Base-by-base conservation (phyloP, 2,113 vertebrate species). In the Cercopithecus mona region DNA sequence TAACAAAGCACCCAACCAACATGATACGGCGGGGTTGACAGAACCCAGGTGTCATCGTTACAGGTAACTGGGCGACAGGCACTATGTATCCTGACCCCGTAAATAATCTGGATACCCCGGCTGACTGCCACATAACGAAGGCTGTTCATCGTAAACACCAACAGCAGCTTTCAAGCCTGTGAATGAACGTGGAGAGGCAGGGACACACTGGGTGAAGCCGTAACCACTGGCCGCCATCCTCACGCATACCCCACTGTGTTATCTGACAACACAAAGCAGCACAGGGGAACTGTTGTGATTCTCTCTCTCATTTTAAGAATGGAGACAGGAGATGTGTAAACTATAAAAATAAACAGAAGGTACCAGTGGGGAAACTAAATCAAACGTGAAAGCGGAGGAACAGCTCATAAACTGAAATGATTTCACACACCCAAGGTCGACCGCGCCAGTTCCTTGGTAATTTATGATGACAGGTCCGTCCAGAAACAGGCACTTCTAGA, bases 321-420 rank as follows among this genome's bases (percentile, higher is more conserved):
- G 35, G 18, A 93, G 95, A 95, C 22, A 45, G 64, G 20, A 96
- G 81, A 89, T 96, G 96, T 43, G 68, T 96, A 88, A 97, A 87
- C 48, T 45, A 4, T 70, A 83, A 95, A 96, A 96, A 92, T 70
- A 93, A 94, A 94, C 12, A 83, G 61, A 64, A 81, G 66, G 30
- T 64, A 57, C 23, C 23, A 79, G 61, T 10, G 20, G 23, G 7
- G 17, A 48, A 92, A 85, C 16, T 83, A 59, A 87, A 61, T 70
- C 68, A 50, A 64, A 70, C 6, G 48, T 96, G 85, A 75, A 66
- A 84, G 50, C 2, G 1, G 4, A 92, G 78, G 45, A 82, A 32
- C 18, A 35, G 68, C 50, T 88, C 52, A 61, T 27, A 64, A 23
- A 40, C 20, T 14, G 61, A 66, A 27, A 68, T 22, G 55, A 64